Evolutionary conservation across 2,888 invertebrate species (phyloP), one percentile per base, ranked within the genome.

Genomic region (Ochropleura leucogaster): DNA sequence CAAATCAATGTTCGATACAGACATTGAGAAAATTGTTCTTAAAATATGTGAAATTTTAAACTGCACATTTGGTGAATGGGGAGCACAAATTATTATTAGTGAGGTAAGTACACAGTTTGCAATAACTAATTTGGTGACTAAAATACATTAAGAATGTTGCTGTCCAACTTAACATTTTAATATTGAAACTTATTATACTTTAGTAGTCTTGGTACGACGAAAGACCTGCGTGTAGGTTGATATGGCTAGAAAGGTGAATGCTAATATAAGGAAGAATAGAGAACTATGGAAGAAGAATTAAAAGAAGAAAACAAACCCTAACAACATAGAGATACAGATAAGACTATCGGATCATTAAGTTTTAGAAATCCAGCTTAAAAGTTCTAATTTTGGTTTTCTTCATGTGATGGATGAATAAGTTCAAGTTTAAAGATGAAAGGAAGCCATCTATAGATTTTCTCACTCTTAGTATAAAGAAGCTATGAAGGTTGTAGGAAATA

Each of bases 1-100:
- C 10, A 47, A 46, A 81, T 78, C 80, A 74, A 74, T 85, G 86
- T 77, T 72, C 53, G n/a, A 74, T 84, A 82, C 87, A 62, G 49
- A 20, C 77, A 87, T 85, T 70, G 86, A 84, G n/a, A 44, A 66
- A 65, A 55, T 73, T 71, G 14, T 44, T 66, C 40, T 84, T 46
- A 51, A 59, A 30, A 20, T 20, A 59, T 76, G 66, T 47, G 49
- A 70, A n/a, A 49, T 47, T 20, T 49, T 16, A 8, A 20, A 62
- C 53, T 64, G 74, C 83, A 85, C 85, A 18, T 59, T 67, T 68
- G 86, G 86, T 87, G 71, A 49, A 60, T 57, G 86, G 74, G 66
- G 49, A 49, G 73, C 78, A 85, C 84, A 46, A 65, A 55, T 72
- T 1, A 68, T 74, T 40, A 12, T 44, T 30, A 0, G 18, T 16